These are phyloP conservation scores for Tamias sibiricus DNA, from an alignment of 2,113 vertebrate species.

Conservation along the genomic window DNA sequence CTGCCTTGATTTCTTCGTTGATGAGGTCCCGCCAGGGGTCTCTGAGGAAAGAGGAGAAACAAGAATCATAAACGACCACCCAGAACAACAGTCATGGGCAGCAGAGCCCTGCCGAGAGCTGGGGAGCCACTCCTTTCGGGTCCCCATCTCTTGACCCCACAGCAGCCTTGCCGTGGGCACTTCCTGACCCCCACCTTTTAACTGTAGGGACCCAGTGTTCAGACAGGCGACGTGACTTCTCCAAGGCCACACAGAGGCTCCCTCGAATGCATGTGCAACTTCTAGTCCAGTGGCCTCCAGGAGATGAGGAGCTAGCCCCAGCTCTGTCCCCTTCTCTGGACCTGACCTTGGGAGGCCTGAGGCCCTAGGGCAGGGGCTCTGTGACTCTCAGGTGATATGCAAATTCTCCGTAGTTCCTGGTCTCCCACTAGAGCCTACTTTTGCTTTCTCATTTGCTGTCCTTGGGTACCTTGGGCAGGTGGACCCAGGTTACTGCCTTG, in stretches of 20 bases:
- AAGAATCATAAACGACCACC: background rate
- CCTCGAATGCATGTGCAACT: rapidly evolving
- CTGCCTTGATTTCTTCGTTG: conserved; percentile 91
- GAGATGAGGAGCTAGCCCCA: background rate
- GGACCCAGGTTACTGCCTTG: background rate
- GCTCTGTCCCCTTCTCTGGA: background rate
- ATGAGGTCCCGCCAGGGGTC: conserved; percentile 91
- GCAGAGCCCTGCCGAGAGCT: background rate
- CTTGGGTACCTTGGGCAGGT: no score
- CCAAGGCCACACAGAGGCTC: background rate
- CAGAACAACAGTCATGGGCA: background rate
- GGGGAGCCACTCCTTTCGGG: background rate
- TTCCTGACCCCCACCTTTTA: no score
- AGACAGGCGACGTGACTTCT: background rate
- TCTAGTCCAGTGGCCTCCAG: background rate
- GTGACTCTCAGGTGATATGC: background rate
- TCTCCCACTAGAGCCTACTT: background rate
- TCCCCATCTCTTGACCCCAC: background rate
- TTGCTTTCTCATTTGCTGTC: background rate
- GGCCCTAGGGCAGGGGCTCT: background rate
- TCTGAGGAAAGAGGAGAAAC: conserved; percentile 79
- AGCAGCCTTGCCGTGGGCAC: background rate
- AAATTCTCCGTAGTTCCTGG: background rate
- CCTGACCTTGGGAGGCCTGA: background rate
- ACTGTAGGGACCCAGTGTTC: background rate